Conservation (phyloP, 2,113 vertebrate genomes). For the Ptilonorhynchus violaceus region DNA sequence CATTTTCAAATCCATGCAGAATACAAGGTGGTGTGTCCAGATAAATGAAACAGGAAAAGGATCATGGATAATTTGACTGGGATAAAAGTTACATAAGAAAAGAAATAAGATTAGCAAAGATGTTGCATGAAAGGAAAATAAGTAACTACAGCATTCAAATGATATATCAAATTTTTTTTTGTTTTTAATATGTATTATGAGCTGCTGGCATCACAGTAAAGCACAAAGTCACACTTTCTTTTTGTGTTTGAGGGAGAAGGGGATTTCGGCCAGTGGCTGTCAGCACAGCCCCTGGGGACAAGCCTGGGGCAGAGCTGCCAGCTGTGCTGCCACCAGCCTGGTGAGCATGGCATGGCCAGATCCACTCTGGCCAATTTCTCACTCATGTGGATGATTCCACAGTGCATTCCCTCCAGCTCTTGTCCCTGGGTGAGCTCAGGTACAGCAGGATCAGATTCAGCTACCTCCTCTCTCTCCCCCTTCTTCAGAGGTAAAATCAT, state of each 20-base stretch:
- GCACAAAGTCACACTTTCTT: not conserved
- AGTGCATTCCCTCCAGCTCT: not conserved
- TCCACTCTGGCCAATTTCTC: not conserved
- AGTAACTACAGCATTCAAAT: not conserved
- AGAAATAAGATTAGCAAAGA: not conserved
- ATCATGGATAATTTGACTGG: not conserved
- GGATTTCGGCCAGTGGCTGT: not conserved
- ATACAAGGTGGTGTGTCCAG: not conserved
- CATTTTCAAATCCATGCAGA: not conserved
- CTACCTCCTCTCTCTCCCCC: not conserved
- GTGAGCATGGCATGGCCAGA: fast-evolving
- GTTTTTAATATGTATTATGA: not conserved
- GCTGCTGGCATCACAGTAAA: not conserved
- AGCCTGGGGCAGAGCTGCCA: not conserved
- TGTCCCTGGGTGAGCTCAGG: not conserved
- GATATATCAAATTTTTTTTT: not conserved
- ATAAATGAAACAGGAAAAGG: not conserved
- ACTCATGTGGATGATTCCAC: fast-evolving
- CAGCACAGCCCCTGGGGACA: not conserved
- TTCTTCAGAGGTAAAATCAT: not conserved
- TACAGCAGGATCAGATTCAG: not conserved
- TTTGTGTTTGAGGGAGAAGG: not conserved
- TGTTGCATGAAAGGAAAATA: not conserved
- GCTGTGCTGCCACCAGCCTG: fast-evolving
- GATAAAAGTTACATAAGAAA: not conserved